These are phyloP conservation scores for Dipodomys merriami DNA, from an alignment of 2,113 vertebrate species.

Conservation along the genomic window DNA sequence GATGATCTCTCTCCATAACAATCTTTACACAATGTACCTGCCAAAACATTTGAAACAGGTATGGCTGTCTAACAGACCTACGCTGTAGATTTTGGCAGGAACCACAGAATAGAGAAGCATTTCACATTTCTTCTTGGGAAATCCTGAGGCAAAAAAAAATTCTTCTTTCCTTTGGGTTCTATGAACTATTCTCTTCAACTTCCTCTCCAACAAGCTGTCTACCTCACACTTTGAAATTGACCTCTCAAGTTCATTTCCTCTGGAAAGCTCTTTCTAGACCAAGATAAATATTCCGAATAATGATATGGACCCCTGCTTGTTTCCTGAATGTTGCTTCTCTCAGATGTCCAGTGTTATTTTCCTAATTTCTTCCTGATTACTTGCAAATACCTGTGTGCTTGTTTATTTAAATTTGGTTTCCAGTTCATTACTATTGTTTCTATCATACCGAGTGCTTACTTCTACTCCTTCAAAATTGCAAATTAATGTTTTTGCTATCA, in stretches of 20 bases:
- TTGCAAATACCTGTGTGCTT: background rate
- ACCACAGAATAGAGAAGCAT: conserved; percentile 27
- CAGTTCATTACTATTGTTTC: conserved; percentile 25
- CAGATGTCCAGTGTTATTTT: background rate
- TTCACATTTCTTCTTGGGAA: conserved; percentile 69
- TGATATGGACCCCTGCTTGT: background rate
- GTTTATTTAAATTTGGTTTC: conserved; percentile 49
- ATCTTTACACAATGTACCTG: conserved; percentile 38
- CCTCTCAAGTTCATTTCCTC: conserved; percentile 68
- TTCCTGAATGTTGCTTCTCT: background rate
- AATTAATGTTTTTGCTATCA: conserved; percentile 71
- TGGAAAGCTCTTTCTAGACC: conserved; percentile 31
- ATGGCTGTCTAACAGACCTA: conserved; percentile 13
- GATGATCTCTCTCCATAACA: background rate
- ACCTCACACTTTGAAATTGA: conserved; percentile 62
- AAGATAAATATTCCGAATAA: conserved; percentile 49
- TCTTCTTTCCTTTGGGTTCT: conserved; percentile 63
- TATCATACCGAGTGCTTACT: background rate
- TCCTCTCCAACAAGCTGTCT: conserved; percentile 73
- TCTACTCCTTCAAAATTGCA: conserved; percentile 39
- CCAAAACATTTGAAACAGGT: conserved; percentile 24
- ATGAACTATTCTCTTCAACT: conserved; percentile 69
- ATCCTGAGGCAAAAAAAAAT: conserved; percentile 64
- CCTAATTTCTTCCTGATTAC: background rate
- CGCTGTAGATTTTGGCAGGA: conserved; percentile 8